Base-by-base conservation (phyloP, 1,140 invertebrate species). In the Aphis craccivora region DNA sequence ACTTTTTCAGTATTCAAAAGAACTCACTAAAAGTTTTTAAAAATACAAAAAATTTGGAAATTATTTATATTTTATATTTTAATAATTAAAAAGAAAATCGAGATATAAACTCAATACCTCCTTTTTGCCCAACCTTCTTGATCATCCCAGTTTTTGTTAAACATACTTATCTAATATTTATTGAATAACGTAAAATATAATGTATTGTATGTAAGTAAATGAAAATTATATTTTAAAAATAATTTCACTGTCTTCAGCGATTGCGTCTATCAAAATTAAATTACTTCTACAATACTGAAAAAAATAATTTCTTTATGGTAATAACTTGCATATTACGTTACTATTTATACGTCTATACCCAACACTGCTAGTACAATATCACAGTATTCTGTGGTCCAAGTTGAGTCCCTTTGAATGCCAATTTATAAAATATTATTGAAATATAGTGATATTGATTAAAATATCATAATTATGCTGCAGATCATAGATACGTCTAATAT, bases 381-480 rank as follows among this genome's bases (percentile, higher is more conserved):
- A 83, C 22, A 37, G 35, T 83, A 83, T 83, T 37, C 18, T 3
- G 14, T 30, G 0, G n/a, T 88, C n/a, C n/a, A 22, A 35, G 87
- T 48, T 5, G 91, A 92, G 76, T 6, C 45, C 91, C 45, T 83
- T 51, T 92, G 91, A 83, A 92, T 45, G 76, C 8, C 45, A 35
- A 25, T 76, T 23, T 84, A 48, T 51, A 23, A 51, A 88, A 88
- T 48, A 87, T 45, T 48, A 76, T 76, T 76, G 11, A 76, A 76
- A 76, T n/a, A 43, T 48, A 87, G 43, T n/a, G 1, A 87, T 30
- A 7, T 51, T 89, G 37, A 89, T 55, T 89, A 35, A 76, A 81
- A 76, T n/a, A 48, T 48, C 8, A 45, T 81, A 76, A 60, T 67
- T 51, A 91, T 11, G 37, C 43, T 81, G 90, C 60, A 35, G 35